Percentiles rank a stretch among this genome's conserved stretches.
phyloP scores from a whole-genome alignment of 2,888 invertebrate genomes.

The Nasonovia ribisnigri region DNA sequence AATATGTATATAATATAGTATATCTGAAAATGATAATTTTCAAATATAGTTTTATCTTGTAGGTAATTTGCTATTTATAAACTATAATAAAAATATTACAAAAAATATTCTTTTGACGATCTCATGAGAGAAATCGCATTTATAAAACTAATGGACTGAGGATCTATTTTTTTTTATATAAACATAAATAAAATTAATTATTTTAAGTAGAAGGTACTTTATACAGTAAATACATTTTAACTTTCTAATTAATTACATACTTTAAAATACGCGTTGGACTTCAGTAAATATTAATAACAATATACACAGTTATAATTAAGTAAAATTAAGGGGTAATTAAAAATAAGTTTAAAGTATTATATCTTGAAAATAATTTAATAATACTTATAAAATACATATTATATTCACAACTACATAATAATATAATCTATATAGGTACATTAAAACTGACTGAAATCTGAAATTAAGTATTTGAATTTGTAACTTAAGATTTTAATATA shows the following conservation, averaged over 20 bases:
- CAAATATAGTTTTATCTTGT: not conserved
- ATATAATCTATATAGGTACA: not conserved
- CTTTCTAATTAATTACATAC: not conserved
- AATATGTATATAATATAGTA: too few species aligned
- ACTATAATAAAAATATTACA: not conserved
- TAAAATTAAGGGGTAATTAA: not conserved
- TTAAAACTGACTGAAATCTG: not conserved
- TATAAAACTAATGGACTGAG: not conserved
- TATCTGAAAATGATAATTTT: not conserved
- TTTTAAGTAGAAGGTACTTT: not conserved
- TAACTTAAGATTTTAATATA: not conserved
- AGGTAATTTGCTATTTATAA: not conserved
- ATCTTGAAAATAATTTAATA: not conserved
- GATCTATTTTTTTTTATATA: not conserved
- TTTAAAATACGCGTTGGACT: not conserved
- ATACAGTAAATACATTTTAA: not conserved
- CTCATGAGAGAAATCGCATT: not conserved
- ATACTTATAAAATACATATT: not conserved
- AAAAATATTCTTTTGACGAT: not conserved
- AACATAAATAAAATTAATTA: not conserved
- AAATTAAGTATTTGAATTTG: not conserved
- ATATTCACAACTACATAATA: not conserved
- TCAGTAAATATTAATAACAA: not conserved
- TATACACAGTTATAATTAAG: not conserved
- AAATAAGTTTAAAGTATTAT: not conserved